These are phyloP conservation scores for Nomia melanderi DNA, from an alignment of 1,140 invertebrate genomes.

Conservation along the genomic window DNA sequence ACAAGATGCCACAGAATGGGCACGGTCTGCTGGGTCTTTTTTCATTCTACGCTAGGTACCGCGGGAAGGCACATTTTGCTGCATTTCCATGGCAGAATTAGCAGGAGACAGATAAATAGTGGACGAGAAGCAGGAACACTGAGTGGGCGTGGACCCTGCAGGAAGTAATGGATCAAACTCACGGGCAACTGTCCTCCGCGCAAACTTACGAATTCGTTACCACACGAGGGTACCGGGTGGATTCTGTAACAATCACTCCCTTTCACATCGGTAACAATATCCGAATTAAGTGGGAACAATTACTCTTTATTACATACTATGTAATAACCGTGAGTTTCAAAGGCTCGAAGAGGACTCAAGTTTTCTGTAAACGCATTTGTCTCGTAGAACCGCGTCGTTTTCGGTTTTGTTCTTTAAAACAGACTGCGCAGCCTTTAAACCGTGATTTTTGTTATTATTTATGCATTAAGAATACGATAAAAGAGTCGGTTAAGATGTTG, in stretches of 20 bases:
- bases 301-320: conserved; percentile 22
- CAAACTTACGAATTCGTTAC: conserved; percentile 63
- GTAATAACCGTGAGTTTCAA: conserved; percentile 26
- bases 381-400: background rate
- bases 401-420: no score
- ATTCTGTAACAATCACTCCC: conserved; percentile 62
- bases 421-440: background rate
- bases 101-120: conserved; percentile 76
- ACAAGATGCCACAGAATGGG: conserved; percentile 1
- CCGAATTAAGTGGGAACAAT: conserved; percentile 41
- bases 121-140: conserved; percentile 72
- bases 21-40: background rate
- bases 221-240: conserved; percentile 21
- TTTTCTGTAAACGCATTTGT: background rate
- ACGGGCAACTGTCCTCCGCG: conserved; percentile 45
- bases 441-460: background rate
- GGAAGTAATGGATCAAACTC: conserved; percentile 79
- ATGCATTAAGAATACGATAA: background rate
- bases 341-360: conserved; percentile 13
- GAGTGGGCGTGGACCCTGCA: conserved; percentile 77
- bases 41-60: conserved; percentile 26
- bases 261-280: conserved; percentile 48
- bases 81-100: conserved; percentile 73
- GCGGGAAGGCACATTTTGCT: conserved; percentile 54
- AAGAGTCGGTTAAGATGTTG: background rate